Evolutionary conservation across 2,797 vertebrate species (phyloP).

Genomic region (Choloepus didactylus): DNA sequence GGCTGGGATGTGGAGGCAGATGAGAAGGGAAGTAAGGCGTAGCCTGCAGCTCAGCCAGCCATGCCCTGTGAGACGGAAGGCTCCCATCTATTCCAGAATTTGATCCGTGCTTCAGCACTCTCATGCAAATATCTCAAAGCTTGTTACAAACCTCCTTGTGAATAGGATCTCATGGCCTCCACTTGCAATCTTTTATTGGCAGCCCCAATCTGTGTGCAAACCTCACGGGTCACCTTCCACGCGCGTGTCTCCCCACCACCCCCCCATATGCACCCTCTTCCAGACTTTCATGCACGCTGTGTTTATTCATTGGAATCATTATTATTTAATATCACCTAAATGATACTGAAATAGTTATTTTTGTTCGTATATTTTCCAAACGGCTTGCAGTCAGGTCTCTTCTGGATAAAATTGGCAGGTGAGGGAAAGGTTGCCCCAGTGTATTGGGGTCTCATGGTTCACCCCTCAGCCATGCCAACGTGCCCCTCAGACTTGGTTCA

Average conservation of each 20-base stretch:
- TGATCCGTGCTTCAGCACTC: not conserved
- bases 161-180: not conserved
- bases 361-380: not conserved
- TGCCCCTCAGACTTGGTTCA: fast-evolving
- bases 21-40: not conserved
- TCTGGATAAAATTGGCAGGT: not conserved
- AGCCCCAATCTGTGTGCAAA: too few species aligned
- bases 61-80: too few species aligned
- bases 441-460: fast-evolving
- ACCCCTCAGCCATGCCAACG: not conserved
- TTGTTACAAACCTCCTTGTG: not conserved
- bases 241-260: too few species aligned
- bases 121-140: not conserved
- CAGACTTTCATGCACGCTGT: not conserved
- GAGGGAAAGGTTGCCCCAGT: fast-evolving
- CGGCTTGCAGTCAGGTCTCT: not conserved
- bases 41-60: fast-evolving
- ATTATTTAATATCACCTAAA: not conserved
- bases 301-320: not conserved
- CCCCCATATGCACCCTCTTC: not conserved
- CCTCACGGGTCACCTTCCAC: not conserved
- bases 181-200: not conserved
- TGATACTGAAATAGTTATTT: not conserved
- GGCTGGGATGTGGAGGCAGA: not conserved
- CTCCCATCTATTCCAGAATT: not conserved